Base-by-base conservation (phyloP, 1,140 invertebrate genomes). In the Nasonia giraulti region DNA sequence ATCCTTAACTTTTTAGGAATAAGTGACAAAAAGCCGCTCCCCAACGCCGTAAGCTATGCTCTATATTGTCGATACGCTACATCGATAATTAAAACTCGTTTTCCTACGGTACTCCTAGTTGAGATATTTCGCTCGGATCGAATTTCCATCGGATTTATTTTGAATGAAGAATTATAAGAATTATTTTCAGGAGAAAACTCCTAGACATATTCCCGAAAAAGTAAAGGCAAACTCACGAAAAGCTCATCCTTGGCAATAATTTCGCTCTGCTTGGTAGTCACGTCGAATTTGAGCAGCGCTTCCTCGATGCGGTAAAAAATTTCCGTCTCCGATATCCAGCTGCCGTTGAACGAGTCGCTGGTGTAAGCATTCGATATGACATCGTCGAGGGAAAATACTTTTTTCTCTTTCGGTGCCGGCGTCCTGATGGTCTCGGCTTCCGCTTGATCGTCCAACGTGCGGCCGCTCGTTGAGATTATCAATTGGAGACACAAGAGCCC, bases 271-370 rank as follows among this genome's bases (percentile, higher is more conserved):
- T 76, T 68, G 3, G 85, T 89, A 27, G 84, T 86, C 8, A 89
- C 89, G 66, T 92, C 85, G 79, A 89, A 91, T 79, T 87, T 81
- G 8, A 85, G 80, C 27, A 91, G 84, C 2, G 84, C 76, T 1
- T 85, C 31, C 50, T 40, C 17, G 69, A 90, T 75, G 20, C 84
- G 77, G 75, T 88, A 89, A 80, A 90, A 83, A 87, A 92, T 89
- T 80, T 89, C 89, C 11, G 87, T 89, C 17, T 87, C 80, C 14
- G 92, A 90, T 85, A 89, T 89, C 92, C 92, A 92, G 44, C 89
- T 90, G 40, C 90, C 92, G 62, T 92, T 92, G 87, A 92, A 92
- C n/a, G 82, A 33, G 74, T 83, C 75, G 71, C 85, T 85, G 17
- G 6, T 86, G 85, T 87, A 89, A 88, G 80, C 62, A 80, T 87